A percentile compares a stretch with the other conserved stretches of the same genome.
Conservation (phyloP, 2,888 invertebrate genomes). For the Sphaerophoria taeniata region DNA sequence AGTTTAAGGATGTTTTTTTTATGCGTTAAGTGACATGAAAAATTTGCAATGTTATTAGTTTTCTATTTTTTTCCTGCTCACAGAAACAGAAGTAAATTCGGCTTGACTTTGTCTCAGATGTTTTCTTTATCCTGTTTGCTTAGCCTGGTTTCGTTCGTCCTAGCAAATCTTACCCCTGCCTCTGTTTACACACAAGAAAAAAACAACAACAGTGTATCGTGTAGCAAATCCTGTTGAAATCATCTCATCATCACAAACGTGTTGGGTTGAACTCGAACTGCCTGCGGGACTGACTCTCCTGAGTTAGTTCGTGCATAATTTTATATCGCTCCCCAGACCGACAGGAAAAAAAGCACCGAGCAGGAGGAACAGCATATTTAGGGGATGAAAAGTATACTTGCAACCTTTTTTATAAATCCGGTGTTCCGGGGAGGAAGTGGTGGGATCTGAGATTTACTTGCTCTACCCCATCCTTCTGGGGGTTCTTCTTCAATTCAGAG, state of each 20-base stretch:
- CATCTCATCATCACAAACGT: slow-evolving; percentile 63
- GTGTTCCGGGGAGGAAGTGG: slow-evolving; percentile 38
- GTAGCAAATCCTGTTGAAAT: slow-evolving; percentile 71
- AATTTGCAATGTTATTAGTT: slow-evolving; percentile 74
- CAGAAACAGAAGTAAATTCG: not conserved
- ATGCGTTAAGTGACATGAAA: slow-evolving; percentile 73
- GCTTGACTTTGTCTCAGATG: slow-evolving; percentile 68
- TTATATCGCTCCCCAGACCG: slow-evolving; percentile 35
- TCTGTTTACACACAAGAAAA: slow-evolving; percentile 16
- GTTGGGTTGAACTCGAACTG: slow-evolving; percentile 52
- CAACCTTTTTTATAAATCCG: slow-evolving; percentile 65
- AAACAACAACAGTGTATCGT: slow-evolving; percentile 61
- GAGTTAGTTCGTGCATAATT: slow-evolving; percentile 73
- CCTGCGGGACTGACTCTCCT: slow-evolving; percentile 53
- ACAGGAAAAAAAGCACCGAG: not conserved
- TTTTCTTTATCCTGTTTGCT: slow-evolving; percentile 63
- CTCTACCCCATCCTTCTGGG: slow-evolving; percentile 3
- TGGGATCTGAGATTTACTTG: slow-evolving; percentile 57
- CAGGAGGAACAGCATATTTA: slow-evolving; percentile 44
- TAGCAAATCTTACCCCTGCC: slow-evolving; percentile 53
- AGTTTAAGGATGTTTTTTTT: slow-evolving; percentile 68
- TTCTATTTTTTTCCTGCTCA: slow-evolving; percentile 38
- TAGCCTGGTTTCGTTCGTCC: slow-evolving; percentile 35
- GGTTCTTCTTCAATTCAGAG: slow-evolving; percentile 28
- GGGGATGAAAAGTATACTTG: slow-evolving; percentile 68